Base-by-base conservation (phyloP, 2,888 invertebrate genomes). In the Melieria omissa region DNA sequence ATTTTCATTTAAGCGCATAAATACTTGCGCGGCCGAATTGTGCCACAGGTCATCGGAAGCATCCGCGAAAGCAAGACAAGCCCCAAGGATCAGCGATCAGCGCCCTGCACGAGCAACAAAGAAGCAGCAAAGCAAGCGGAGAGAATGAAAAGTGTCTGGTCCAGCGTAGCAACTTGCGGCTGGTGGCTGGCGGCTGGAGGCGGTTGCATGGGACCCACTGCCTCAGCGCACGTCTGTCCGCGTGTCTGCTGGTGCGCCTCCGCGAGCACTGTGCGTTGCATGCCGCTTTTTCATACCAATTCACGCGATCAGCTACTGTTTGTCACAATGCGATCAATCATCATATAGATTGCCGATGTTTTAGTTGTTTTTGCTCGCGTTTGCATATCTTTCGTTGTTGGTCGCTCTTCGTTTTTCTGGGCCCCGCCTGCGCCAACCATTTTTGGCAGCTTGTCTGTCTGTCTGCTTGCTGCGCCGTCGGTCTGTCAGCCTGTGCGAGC, bases 1-100 rank as follows among this genome's bases (percentile, higher is more conserved):
- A 70, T 70, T 74, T 70, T 73, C 74, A 73, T 76, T 76, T 77
- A 76, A 77, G 76, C 76, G 76, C 76, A 77, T 77, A 77, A 77
- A 77, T 77, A 77, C 76, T 77, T 77, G 76, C 75, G 54, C 75
- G 73, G 29, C 29, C 29, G 29, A 29, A 29, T 2, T 29, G 29
- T 29, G 29, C 29, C 29, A 29, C 29, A 29, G 29, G 29, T 3
- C 29, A 29, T 29, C 29, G 29, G 29, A 29, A 29, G 29, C 29
- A 29, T 3, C 29, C 29, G 29, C 29, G 29, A 29, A 29, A 29
- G 1, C 29, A 1, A 29, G 29, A 29, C 29, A 29, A 29, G 29
- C 29, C 29, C 29, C 29, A 29, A 29, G 29, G 29, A 29, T 29
- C 29, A 29, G 29, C 29, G 29, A 29, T 29, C 29, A 29, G 29